Base-by-base conservation (phyloP, 2,888 invertebrate genomes). In the Rotaria macrura region DNA sequence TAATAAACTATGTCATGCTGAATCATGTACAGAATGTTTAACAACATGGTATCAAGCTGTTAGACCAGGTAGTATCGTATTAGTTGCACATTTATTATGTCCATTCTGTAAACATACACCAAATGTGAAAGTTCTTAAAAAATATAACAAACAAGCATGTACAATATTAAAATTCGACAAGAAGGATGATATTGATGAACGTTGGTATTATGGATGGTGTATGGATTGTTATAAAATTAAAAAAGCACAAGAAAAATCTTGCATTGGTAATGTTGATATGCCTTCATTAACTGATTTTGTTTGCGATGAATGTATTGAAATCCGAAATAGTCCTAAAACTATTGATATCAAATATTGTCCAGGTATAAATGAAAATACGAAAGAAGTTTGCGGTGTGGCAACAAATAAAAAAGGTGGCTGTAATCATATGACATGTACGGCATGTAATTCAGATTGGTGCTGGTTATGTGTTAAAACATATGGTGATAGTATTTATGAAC, bases 21-120 rank as follows among this genome's bases (percentile, higher is more conserved):
- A 57, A n/a, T n/a, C 57, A n/a, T 57, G 57, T 57, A 57, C n/a
- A n/a, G 57, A 57, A 57, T 57, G 57, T 57, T 57, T 57, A 57
- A 57, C 57, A 57, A 57, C 5, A n/a, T 57, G 57, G 57, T 57
- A 57, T 57, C n/a, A 57, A 57, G 57, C 57, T 57, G 57, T 57
- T 12, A 57, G n/a, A 57, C 57, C 57, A n/a, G 57, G 57, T 57
- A 12, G 57, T 57, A 57, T 57, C n/a, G 57, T 57, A n/a, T 57
- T 57, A 57, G n/a, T 57, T 57, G 10, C 57, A 25, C 29, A 57
- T 57, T 57, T 57, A 57, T 25, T n/a, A n/a, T 57, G 57, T 57
- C 57, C 57, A 57, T 57, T 57, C 57, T 57, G 57, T 57, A 57
- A 57, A 57, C 57, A 57, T 3, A n/a, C 57, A n/a, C 57, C 57